These are phyloP conservation scores for Saccopteryx bilineata DNA, from an alignment of 2,113 vertebrate species.

Conservation along the genomic window DNA sequence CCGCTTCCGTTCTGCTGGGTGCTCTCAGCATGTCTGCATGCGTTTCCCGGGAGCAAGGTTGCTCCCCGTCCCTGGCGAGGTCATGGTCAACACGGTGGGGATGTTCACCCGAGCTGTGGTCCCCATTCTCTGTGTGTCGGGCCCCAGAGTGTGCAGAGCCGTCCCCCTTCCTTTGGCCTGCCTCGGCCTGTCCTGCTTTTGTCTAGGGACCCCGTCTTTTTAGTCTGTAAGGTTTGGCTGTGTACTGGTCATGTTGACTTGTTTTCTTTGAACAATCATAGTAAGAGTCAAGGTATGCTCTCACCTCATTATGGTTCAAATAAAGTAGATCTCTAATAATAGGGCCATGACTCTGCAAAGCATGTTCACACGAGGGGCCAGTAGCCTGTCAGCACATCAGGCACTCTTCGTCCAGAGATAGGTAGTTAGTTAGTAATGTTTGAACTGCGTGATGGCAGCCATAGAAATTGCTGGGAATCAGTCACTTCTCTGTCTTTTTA, in stretches of 20 bases:
- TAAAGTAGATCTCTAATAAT: background rate
- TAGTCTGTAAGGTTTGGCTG: background rate
- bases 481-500: background rate
- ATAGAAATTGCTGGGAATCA: background rate
- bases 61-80: background rate
- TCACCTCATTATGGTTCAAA: background rate
- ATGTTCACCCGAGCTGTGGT: background rate
- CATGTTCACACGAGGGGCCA: background rate
- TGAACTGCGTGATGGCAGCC: background rate
- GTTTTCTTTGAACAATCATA: background rate
- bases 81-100: background rate
- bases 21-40: background rate
- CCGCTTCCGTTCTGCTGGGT: background rate
- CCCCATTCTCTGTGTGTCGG: background rate
- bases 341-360: background rate
- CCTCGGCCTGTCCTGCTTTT: too few species aligned
- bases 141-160: accelerated
- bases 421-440: background rate
- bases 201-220: background rate
- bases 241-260: background rate
- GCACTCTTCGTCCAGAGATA: background rate
- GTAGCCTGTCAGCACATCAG: background rate
- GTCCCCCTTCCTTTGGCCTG: background rate
- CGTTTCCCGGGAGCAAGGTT: background rate
- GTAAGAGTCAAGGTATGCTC: background rate